Base-by-base conservation (phyloP, 2,113 vertebrate genomes). In the Antigone vipio region DNA sequence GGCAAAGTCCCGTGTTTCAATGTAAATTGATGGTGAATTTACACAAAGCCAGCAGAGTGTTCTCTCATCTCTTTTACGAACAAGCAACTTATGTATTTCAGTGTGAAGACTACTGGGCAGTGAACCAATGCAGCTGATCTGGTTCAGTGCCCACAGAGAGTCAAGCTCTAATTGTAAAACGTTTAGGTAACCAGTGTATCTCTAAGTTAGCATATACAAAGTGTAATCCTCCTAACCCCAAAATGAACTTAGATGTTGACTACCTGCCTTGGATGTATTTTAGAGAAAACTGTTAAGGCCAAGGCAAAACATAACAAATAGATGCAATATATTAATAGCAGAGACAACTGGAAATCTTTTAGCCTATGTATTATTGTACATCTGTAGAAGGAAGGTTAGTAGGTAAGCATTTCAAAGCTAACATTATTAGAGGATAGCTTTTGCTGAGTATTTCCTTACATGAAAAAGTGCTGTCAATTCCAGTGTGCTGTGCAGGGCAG, bases 281-380 rank as follows among this genome's bases (percentile, higher is more conserved):
- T 56, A 86, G 40, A 93, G 80, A 96, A 93, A 95, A 95, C 17
- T 49, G 17, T 66, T 95, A 96, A 78, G 38, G 47, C 63, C 40
- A 92, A 84, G 27, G 66, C 55, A 77, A 91, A 83, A 47, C n/a
- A 40, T 63, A 85, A 92, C 53, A 71, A 24, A 40, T 30, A 69
- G 34, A 24, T 83, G 32, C 68, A n/a, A 67, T 24, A 5, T n/a
- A 75, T 84, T 85, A 89, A 80, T 50, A 88, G 74, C 66, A 56
- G 83, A 91, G 64, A 93, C 24, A 90, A 83, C 0, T 88, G 38
- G 72, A 96, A 94, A 78, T 50, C 17, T 55, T 87, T 89, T 86
- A 66, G n/a, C 27, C 38, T 92, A 11, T 23, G 17, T 40, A 89
- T 56, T 89, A 47, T 12, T 58, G 20, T 66, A 79, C 68, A 59